Conservation (phyloP, 2,113 vertebrate species). For the Melanerpes formicivorus region DNA sequence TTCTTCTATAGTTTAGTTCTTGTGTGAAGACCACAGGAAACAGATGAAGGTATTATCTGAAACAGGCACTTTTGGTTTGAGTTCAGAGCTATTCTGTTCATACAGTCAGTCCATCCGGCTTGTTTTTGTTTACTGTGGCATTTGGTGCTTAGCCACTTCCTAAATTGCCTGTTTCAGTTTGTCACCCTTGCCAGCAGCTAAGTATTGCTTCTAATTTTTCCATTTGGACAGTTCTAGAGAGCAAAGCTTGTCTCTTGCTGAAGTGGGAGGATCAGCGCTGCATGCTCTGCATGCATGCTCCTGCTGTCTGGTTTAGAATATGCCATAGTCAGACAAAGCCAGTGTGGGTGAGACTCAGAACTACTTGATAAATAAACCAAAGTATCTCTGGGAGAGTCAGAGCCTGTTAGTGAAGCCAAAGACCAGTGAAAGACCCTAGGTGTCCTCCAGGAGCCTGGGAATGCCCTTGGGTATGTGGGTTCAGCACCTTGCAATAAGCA, state of each 20-base stretch:
- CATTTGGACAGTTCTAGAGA: neutral
- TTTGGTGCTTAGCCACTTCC: slow-evolving; percentile 7
- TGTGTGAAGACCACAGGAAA: neutral
- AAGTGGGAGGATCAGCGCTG: neutral
- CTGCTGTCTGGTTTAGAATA: neutral
- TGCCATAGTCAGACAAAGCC: neutral
- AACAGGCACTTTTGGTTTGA: neutral
- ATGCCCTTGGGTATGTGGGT: neutral
- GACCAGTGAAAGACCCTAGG: neutral
- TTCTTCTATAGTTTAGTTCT: neutral
- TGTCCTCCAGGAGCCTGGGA: neutral
- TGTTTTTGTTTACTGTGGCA: neutral
- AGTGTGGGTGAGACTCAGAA: neutral
- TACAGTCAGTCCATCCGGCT: neutral
- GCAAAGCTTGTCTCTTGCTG: neutral
- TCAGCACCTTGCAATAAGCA: neutral
- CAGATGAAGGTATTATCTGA: neutral
- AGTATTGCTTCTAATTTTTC: neutral
- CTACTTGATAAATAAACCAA: neutral
- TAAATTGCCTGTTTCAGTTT: neutral
- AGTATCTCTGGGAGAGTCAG: neutral
- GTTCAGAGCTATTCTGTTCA: neutral
- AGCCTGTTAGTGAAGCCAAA: neutral
- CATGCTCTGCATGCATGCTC: neutral
- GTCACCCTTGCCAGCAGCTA: neutral